Evolutionary conservation across 2,797 vertebrate genomes (phyloP), one percentile per base, ranked within the genome.

Genomic region (Alectoris magna): DNA sequence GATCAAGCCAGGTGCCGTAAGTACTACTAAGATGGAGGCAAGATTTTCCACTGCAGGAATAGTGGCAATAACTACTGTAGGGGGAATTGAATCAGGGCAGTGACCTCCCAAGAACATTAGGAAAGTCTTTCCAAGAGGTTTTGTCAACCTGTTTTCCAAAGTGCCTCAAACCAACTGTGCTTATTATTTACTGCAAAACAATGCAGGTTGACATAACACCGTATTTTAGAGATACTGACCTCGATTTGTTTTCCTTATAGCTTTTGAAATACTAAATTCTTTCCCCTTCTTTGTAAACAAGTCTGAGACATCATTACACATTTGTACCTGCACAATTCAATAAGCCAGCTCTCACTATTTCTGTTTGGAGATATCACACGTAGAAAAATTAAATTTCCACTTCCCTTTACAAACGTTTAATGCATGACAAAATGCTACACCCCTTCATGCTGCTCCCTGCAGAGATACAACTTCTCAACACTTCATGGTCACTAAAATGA

Each of bases 401-500:
- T 41, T 81, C n/a, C 60, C 82, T 84, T 63, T 44, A 70, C 51
- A 36, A 31, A 83, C 53, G 19, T 29, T 70, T 68, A 44, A 71
- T 29, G 63, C 8, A 4, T 11, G 26, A 59, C 22, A 68, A 84
- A 79, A 27, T 1, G 18, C 24, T 27, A 43, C 24, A 19, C 43
- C 56, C 49, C 41, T 72, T 46, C 39, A 36, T 51, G 44, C 48
- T 64, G 43, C 41, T 49, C 38, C 59, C 39, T 63, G 36, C 49
- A 87, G 71, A 89, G 44, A 77, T 84, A 49, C 66, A 87, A 51
- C 51, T 93, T 78, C 44, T 36, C 17, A 88, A 91, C n/a, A 41
- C 18, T 51, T 48, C 34, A 41, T 8, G 10, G 19, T 92, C 72
- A 63, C 58, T 31, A 26, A 48, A 91, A 31, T 4, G 6, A 31